Base-by-base conservation (phyloP, 2,888 invertebrate species). In the Drosophila formosana region DNA sequence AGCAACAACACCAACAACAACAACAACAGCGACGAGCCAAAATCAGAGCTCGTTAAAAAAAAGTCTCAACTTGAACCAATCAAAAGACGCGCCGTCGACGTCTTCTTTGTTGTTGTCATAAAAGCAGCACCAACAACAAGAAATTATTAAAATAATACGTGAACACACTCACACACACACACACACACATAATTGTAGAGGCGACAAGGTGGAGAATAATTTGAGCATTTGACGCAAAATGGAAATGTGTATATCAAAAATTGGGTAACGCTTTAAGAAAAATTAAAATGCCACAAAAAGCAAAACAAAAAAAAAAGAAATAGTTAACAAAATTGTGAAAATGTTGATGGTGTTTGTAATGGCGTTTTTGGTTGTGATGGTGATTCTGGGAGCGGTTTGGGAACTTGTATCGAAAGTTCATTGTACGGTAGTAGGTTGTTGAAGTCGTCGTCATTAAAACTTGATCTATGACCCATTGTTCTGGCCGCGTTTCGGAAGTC, bases 401-500 rank as follows among this genome's bases (percentile, higher is more conserved):
- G 51, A 65, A 76, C 68, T 76, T 39, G 72, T 83, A 83, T 83
- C 67, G 83, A 86, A 83, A 83, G 86, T 83, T 83, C 83, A 81
- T 86, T 86, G 83, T 82, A 83, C 83, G 80, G 45, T 39, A 61
- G 56, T 68, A 69, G 52, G 53, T 62, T 46, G 75, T 61, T 66
- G 73, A 68, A 56, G 76, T 70, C 65, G 76, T 70, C 65, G 72
- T 77, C 82, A 83, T 83, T 83, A 83, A 83, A 83, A 83, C 81
- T 83, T 83, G 83, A 83, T 83, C 86, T 83, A 83, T 83, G 81
- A 86, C 78, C 83, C 86, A 83, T 83, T 83, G 83, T 83, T 86
- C 85, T 78, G 80, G 75, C 78, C 69, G 65, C 52, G 68, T 66
- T 78, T 79, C 74, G 81, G 68, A 83, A 83, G 79, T 78, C 56